phyloP scores from a whole-genome alignment of 2,888 invertebrate genomes.

The Tridacna crocea region DNA sequence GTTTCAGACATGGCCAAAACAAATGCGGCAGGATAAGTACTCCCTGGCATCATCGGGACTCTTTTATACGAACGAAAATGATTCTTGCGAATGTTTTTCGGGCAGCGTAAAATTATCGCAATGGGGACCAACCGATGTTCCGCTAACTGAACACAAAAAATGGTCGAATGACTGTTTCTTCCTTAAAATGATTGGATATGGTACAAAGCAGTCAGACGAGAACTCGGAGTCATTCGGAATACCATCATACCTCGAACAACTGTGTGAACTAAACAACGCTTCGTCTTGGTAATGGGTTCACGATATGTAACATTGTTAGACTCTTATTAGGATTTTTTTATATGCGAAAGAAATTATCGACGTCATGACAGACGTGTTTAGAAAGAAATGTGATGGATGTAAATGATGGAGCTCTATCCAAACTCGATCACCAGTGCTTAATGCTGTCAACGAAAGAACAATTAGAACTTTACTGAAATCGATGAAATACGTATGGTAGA shows the following conservation, averaged over 20 bases:
- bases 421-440: neutral
- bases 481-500: conserved; percentile 9
- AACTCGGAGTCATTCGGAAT: neutral
- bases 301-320: conserved; percentile 11
- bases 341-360: conserved; percentile 12
- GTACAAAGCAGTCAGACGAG: neutral
- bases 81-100: conserved; percentile 25
- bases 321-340: conserved; percentile 21
- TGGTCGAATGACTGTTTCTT: conserved; percentile 26
- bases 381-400: conserved; percentile 19
- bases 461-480: conserved; percentile 25
- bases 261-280: neutral
- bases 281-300: conserved; percentile 1
- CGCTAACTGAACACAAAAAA: conserved; percentile 20
- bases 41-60: conserved; percentile 8
- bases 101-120: conserved; percentile 11
- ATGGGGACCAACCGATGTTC: conserved; percentile 12
- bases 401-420: neutral
- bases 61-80: conserved; percentile 16
- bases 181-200: conserved; percentile 25
- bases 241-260: neutral
- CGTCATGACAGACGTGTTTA: conserved; percentile 2
- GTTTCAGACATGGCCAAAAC: conserved; percentile 21
- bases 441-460: conserved; percentile 9
- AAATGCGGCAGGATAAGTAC: conserved; percentile 15